A percentile compares a stretch with the other conserved stretches of the same genome.
Evolutionary conservation across 2,113 vertebrate species (phyloP).

Genomic region (Ginglymostoma cirratum): DNA sequence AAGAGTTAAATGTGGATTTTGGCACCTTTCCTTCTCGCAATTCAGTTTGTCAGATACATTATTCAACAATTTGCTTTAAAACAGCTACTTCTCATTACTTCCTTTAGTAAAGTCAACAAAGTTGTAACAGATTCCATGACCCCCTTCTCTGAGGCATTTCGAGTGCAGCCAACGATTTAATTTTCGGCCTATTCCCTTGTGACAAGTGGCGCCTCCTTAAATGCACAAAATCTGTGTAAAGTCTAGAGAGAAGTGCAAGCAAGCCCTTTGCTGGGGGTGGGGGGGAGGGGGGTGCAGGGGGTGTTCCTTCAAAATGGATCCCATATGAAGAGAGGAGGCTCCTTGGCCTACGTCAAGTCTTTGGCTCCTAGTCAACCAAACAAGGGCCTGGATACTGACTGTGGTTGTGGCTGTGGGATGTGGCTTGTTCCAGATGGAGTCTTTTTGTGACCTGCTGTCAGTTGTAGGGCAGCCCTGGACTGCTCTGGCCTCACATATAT

Average conservation of each 20-base stretch:
- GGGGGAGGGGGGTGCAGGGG: not conserved
- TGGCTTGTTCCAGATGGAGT: conserved; percentile 10
- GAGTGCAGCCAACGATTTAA: conserved; percentile 4
- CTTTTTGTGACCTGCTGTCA: conserved; percentile 9
- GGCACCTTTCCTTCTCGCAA: conserved; percentile 22
- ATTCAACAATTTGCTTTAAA: conserved; percentile 38
- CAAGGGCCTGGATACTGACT: not conserved
- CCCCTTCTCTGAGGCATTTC: conserved; percentile 23
- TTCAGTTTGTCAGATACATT: conserved; percentile 28
- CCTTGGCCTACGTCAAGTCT: not conserved
- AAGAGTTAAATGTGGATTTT: conserved; percentile 17
- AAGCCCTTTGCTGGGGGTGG: not conserved
- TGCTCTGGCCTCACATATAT: not conserved
- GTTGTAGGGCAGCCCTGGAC: not conserved
- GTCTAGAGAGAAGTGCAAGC: conserved; percentile 8
- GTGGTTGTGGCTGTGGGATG: not conserved
- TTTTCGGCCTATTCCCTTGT: conserved; percentile 28
- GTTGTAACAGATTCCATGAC: conserved; percentile 27
- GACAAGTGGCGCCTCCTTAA: conserved; percentile 21
- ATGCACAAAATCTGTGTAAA: conserved; percentile 35
- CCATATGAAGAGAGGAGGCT: conserved; percentile 25
- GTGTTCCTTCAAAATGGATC: not conserved
- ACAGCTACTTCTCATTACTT: conserved; percentile 38
- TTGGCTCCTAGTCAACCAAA: conserved; percentile 20
- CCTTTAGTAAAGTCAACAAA: conserved; percentile 36